These are phyloP conservation scores for Ischnus inquisitorius DNA, from an alignment of 2,888 invertebrate genomes.

Conservation along the genomic window DNA sequence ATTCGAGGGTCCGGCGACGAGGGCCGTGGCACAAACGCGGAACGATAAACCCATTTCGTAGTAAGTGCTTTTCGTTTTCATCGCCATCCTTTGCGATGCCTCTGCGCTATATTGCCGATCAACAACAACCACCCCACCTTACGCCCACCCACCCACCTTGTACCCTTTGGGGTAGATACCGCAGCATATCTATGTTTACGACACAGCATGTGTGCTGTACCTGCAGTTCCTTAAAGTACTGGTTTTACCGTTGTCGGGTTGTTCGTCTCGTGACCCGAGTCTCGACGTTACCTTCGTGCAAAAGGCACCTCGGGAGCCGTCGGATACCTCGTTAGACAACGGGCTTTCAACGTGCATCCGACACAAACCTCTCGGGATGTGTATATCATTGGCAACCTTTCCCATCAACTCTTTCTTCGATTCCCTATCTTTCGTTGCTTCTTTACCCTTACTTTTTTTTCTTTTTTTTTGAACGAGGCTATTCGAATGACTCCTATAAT, in stretches of 20 bases:
- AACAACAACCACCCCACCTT: conserved; percentile 4
- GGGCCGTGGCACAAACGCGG: not conserved
- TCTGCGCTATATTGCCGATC: conserved; percentile 22
- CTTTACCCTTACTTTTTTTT: not conserved
- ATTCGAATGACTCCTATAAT: not conserved
- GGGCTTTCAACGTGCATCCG: conserved; percentile 60
- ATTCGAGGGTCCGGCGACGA: not conserved
- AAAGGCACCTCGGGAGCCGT: conserved; percentile 64
- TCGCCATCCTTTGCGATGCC: conserved; percentile 50
- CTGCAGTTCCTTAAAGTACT: conserved; percentile 13
- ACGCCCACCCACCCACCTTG: not conserved
- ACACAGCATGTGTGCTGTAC: conserved; percentile 8
- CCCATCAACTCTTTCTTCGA: conserved; percentile 1
- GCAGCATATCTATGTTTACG: conserved; percentile 32
- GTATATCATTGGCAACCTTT: conserved; percentile 26
- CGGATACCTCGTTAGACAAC: conserved; percentile 67
- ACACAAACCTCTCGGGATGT: conserved; percentile 33
- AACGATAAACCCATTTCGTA: conserved; percentile 62
- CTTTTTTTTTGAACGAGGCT: not conserved
- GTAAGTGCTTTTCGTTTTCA: conserved; percentile 67
- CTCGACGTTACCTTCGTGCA: conserved; percentile 56
- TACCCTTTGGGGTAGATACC: not conserved
- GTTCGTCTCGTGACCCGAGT: conserved; percentile 27
- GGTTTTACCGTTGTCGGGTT: conserved; percentile 23
- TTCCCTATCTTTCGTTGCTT: conserved; percentile 1